phyloP scores from a whole-genome alignment of 1,140 invertebrate genomes.

The Sarcophaga peregrina region DNA sequence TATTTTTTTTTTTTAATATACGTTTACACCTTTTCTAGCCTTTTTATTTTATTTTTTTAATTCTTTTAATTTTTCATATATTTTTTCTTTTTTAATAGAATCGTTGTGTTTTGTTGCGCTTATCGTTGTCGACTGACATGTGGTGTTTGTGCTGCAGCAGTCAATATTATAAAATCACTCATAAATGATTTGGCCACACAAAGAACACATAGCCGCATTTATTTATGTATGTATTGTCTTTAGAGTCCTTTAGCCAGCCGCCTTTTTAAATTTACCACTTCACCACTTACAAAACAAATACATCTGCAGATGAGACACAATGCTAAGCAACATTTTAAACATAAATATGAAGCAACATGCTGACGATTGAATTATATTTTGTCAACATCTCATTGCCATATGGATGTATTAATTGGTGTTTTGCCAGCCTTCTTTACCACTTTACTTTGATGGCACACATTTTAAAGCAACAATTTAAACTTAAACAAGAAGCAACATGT shows the following conservation, averaged over 20 bases:
- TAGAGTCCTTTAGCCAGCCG: background rate
- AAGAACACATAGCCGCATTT: background rate
- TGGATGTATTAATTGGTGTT: no score
- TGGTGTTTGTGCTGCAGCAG: background rate
- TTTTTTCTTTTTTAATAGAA: background rate
- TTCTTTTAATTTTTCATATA: constrained; percentile 1
- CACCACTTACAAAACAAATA: background rate
- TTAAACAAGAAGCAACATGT: no score
- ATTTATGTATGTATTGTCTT: no score
- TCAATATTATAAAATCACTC: constrained; percentile 24
- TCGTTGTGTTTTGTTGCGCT: constrained; percentile 34
- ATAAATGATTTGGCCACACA: background rate
- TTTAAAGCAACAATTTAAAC: no score
- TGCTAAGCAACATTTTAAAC: no score
- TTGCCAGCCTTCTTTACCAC: no score
- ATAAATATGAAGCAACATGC: no score
- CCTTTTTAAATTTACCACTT: background rate
- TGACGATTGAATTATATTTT: no score
- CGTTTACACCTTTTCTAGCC: background rate
- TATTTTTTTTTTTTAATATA: background rate
- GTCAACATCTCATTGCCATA: no score
- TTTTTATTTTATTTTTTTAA: background rate
- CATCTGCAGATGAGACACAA: no score
- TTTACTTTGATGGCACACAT: no score
- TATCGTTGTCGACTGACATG: constrained; percentile 27